Evolutionary conservation across 2,113 vertebrate species (phyloP), one percentile per base, ranked within the genome.

Genomic region (Microcebus griseorufus): DNA sequence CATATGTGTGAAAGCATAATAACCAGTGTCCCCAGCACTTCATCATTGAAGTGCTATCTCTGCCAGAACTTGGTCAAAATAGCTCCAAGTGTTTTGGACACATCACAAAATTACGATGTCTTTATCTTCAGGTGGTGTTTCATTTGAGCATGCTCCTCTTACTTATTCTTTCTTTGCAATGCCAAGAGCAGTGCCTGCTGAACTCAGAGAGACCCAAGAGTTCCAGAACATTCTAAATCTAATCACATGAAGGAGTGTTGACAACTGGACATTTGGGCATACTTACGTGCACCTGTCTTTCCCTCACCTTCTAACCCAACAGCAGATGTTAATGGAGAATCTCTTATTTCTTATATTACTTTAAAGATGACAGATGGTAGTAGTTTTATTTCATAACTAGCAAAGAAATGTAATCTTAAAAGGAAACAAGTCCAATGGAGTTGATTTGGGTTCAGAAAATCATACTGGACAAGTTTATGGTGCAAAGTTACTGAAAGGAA

Each of bases 161-260:
- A 86, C 34, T 88, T 94, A 86, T 14, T 70, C 22, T 90, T 37
- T 90, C 53, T 92, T 58, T 29, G n/a, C 25, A 80, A 22, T 69
- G 64, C 55, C 81, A 87, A 96, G 29, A 45, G 60, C 22, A 88
- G 7, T 53, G 34, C 80, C 42, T 95, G 58, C 81, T 73, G 48
- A 93, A 29, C 3, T 72, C 34, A 82, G 13, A 29, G 67, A 90
- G 78, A 94, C 25, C 58, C 42, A 70, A 72, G n/a, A 45, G 58
- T 85, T 78, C 32, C 39, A 90, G n/a, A 92, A 82, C 20, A 81
- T 95, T 97, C 70, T 65, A 88, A 39, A 92, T 29, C 16, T n/a
- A 69, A 53, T 81, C 39, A 60, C 13, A 85, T 25, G 58, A 84
- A 82, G 69, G 8, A 58, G 25, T 34, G 20, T 0, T 55, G 64